Conservation (phyloP, 1,140 invertebrate species). For the Anastrepha ludens region DNA sequence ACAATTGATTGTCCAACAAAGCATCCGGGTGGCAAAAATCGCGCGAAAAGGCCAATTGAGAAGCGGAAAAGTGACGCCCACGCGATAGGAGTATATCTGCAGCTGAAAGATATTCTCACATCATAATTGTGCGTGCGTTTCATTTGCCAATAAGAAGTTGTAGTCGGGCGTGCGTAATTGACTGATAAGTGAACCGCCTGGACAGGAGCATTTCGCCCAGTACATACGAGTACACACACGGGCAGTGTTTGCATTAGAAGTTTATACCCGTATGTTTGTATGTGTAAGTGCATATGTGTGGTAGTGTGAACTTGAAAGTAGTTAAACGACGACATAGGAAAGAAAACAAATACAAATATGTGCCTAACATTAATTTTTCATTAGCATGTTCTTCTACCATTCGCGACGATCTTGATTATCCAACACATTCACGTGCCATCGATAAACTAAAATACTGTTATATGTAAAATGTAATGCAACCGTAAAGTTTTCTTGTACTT, state of each 20-base stretch:
- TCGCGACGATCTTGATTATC: neutral
- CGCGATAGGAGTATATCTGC: neutral
- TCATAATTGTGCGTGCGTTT: neutral
- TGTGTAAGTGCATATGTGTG: neutral
- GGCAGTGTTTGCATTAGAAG: neutral
- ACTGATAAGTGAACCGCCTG: neutral
- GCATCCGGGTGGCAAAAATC: conserved; percentile 4
- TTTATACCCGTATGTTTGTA: neutral
- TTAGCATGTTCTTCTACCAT: neutral
- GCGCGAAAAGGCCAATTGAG: conserved; percentile 12
- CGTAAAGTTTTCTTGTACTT: neutral
- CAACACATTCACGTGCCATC: conserved; percentile 3
- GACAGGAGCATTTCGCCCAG: neutral
- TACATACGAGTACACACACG: neutral
- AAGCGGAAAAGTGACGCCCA: neutral
- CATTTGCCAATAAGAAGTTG: neutral
- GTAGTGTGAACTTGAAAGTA: no score
- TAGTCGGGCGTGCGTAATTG: conserved; percentile 19
- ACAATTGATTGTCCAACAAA: conserved; percentile 41
- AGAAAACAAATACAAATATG: neutral
- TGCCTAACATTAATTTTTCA: neutral
- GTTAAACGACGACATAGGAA: conserved; percentile 3
- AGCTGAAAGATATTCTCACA: neutral
- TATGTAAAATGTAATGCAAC: conserved; percentile 29
- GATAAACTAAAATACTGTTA: conserved; percentile 34